phyloP scores from a whole-genome alignment of 2,888 invertebrate species.

The Latrodectus elegans region DNA sequence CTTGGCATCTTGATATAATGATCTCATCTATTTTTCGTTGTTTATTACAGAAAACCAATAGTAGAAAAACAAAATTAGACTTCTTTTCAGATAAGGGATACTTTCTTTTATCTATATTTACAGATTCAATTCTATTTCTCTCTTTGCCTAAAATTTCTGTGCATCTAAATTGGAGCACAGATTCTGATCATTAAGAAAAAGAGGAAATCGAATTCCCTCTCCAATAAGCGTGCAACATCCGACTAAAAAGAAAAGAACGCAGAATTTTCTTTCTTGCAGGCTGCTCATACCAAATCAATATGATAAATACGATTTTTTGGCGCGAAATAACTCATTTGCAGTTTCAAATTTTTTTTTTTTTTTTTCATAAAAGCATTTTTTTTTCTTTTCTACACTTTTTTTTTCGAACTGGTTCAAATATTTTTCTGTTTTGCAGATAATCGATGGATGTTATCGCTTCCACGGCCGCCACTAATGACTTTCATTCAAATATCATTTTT shows the following conservation, averaged over 20 bases:
- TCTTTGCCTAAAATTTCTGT: constrained; percentile 18
- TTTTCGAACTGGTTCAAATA: constrained; percentile 30
- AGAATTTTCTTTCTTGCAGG: constrained; percentile 13
- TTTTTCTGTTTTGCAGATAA: constrained; percentile 59
- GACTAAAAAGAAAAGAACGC: constrained; percentile 17
- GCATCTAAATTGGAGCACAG: constrained; percentile 38
- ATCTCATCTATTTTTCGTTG: too few species aligned
- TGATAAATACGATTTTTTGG: constrained; percentile 49
- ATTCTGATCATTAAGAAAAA: constrained; percentile 44
- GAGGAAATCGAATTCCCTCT: constrained; percentile 35
- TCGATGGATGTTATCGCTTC: constrained; percentile 51
- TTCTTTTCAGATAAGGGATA: too few species aligned
- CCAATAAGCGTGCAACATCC: constrained; percentile 36
- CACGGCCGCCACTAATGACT: constrained; percentile 42
- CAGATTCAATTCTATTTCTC: background rate
- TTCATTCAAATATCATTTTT: constrained; percentile 45
- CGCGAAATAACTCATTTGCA: constrained; percentile 43
- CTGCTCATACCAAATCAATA: constrained; percentile 37
- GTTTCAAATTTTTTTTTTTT: constrained; percentile 26
- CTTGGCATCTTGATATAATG: too few species aligned
- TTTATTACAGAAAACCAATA: too few species aligned
- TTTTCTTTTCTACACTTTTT: constrained; percentile 8
- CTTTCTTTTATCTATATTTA: too few species aligned
- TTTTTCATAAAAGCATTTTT: constrained; percentile 20
- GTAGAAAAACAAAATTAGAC: too few species aligned